Percentiles rank a stretch among this genome's conserved stretches.
Evolutionary conservation across 2,113 vertebrate species (phyloP).

Genomic region (Apodemus sylvaticus): DNA sequence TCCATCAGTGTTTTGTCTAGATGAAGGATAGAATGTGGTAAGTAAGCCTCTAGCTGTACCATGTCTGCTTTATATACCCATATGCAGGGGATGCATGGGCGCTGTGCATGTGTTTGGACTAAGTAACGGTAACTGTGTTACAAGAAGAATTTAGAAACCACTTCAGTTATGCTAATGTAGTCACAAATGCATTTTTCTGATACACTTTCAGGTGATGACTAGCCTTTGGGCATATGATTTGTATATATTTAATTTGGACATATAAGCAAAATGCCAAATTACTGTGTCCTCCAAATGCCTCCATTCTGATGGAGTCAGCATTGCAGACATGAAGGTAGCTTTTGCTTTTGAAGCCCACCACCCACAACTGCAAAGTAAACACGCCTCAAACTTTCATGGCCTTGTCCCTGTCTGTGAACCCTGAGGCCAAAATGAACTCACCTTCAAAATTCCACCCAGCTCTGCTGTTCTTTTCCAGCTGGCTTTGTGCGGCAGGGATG

Average conservation of each 20-base stretch:
- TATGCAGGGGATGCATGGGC: too few species aligned
- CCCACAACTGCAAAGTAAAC: not conserved
- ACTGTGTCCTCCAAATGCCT: not conserved
- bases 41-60: not conserved
- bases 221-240: not conserved
- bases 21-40: not conserved
- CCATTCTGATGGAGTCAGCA: not conserved
- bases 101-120: not conserved
- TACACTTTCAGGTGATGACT: not conserved
- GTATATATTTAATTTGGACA: not conserved
- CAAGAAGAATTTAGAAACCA: not conserved
- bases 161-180: not conserved
- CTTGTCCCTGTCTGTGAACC: not conserved
- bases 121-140: not conserved
- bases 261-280: not conserved
- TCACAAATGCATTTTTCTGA: not conserved
- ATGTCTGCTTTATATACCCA: not conserved
- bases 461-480: not conserved
- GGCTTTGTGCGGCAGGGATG: not conserved
- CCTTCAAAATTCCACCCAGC: not conserved
- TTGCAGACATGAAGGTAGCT: not conserved
- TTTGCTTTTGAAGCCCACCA: not conserved
- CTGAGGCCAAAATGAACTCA: not conserved
- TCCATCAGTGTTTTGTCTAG: not conserved
- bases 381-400: not conserved